Base-by-base conservation (phyloP, 1,140 invertebrate species). In the Bombus haemorrhoidalis region DNA sequence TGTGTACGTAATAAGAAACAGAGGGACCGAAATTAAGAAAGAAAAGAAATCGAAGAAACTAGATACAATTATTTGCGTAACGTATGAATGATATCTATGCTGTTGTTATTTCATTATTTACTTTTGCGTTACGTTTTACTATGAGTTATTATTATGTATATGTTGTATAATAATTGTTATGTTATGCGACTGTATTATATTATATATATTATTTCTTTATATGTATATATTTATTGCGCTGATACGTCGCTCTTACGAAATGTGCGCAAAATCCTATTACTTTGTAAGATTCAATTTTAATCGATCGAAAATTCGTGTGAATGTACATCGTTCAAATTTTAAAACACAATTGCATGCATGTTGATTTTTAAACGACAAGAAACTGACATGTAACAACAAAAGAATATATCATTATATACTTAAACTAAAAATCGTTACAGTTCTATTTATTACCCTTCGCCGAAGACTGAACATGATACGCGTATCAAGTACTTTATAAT, bases 181-280 rank as follows among this genome's bases (percentile, higher is more conserved):
- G 89, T 90, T 90, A 90, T 86, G 77, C 74, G 39, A 86, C 62
- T 90, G 89, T 90, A 90, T 90, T 86, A 88, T 90, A 90, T 88
- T 90, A 81, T 81, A 66, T 90, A 79, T 90, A 90, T 90, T 90
- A 90, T 84, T 90, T 90, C 81, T 68, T 68, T 9, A n/a, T 43
- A 53, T 90, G 89, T 90, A 90, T 68, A 90, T 90, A 90, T 86
- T 84, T 90, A 90, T 87, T 87, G 77, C 62, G 68, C 59, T 78
- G 79, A 28, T 62, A 71, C 25, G 28, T 78, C 57, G 28, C 59
- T 37, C 47, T 71, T 64, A 43, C 82, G n/a, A 59, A 22, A 59
- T 62, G 18, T 34, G 34, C 76, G 59, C 18, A 82, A 87, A 78
- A 72, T 87, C 64, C 85, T 90, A 81, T 87, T 90, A 90, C 25